phyloP scores from a whole-genome alignment of 2,888 invertebrate genomes.

The Drosophila recens region DNA sequence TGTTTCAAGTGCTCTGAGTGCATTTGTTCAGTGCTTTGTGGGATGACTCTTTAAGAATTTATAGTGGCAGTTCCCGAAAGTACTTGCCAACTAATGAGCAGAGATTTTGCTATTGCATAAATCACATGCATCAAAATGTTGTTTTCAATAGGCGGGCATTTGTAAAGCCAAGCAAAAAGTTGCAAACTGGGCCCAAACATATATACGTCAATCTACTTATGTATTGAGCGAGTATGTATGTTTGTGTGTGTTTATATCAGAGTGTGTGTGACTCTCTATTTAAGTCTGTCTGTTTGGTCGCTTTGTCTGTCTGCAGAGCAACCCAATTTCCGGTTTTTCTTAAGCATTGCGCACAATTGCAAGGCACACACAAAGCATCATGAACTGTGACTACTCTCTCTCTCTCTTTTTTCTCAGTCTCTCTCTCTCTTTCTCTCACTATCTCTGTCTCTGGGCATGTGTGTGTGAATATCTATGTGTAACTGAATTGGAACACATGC shows the following conservation, averaged over 20 bases:
- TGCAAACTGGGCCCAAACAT: constrained; percentile 57
- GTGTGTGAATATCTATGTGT: constrained; percentile 48
- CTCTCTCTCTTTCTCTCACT: constrained; percentile 1
- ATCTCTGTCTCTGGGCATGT: constrained; percentile 3
- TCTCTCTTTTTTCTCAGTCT: neutral
- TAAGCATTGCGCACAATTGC: constrained; percentile 77
- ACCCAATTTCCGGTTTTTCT: constrained; percentile 82
- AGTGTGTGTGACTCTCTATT: constrained; percentile 44
- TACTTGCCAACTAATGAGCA: constrained; percentile 73
- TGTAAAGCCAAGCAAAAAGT: constrained; percentile 56
- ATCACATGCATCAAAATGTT: constrained; percentile 77
- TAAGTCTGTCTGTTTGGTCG: constrained; percentile 52
- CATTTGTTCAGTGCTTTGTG: neutral
- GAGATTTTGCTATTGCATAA: constrained; percentile 70
- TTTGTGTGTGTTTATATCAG: constrained; percentile 21
- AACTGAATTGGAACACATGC: constrained; percentile 79
- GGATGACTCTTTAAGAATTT: constrained; percentile 56
- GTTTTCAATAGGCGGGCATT: constrained; percentile 67
- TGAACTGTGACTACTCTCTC: constrained; percentile 32
- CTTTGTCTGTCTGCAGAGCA: constrained; percentile 71
- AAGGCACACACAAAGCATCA: constrained; percentile 54
- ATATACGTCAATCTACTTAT: constrained; percentile 26
- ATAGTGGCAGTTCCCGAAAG: constrained; percentile 34
- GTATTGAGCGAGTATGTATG: constrained; percentile 17
- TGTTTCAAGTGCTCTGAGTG: constrained; percentile 16